Evolutionary conservation across 1,140 invertebrate species (phyloP), one percentile per base, ranked within the genome.

Genomic region (Drosophila varians): DNA sequence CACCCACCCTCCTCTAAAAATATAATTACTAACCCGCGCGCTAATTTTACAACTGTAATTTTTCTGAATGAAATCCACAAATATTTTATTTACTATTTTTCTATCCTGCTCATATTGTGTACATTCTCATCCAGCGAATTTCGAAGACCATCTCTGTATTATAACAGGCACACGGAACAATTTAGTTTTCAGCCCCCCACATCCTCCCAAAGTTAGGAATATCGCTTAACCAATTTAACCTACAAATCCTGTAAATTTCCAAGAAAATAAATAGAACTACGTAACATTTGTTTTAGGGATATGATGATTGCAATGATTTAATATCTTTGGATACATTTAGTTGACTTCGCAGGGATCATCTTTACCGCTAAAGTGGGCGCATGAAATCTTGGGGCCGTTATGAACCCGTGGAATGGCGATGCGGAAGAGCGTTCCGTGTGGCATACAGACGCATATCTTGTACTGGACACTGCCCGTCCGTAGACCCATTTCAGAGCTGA

Each of bases 361-460:
- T 51, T 94, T 93, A 2, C 93, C 91, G 62, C 93, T 94, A 19
- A 95, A 92, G 90, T 94, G 93, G 9, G 94, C 93, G 74, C 95
- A 96, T 21, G 93, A 94, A 5, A 94, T 92, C 60, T 92, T 92
- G 46, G 92, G 92, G 1, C 73, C 80, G 73, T 91, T 93, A 42
- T 88, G 90, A 12, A 92, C 93, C 2, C 91, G 92, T 9, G 93
- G 93, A 2, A 96, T 93, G 0, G 95, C 94, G 3, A 98, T 93
- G 64, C 94, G 93, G 77, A 97, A 98, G 5, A 98, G 87, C 79
- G 95, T 96, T 0, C 96, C 96, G 60, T 95, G 93, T 0, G 96
- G 96, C 96, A 97, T 97, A 80, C 96, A 97, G 1, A 97, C 94
- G 65, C 96, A 98, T 2, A 98, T 92, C 92, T 97, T 97, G 82